phyloP scores from a whole-genome alignment of 2,797 vertebrate genomes.

The Sitta carolinensis region DNA sequence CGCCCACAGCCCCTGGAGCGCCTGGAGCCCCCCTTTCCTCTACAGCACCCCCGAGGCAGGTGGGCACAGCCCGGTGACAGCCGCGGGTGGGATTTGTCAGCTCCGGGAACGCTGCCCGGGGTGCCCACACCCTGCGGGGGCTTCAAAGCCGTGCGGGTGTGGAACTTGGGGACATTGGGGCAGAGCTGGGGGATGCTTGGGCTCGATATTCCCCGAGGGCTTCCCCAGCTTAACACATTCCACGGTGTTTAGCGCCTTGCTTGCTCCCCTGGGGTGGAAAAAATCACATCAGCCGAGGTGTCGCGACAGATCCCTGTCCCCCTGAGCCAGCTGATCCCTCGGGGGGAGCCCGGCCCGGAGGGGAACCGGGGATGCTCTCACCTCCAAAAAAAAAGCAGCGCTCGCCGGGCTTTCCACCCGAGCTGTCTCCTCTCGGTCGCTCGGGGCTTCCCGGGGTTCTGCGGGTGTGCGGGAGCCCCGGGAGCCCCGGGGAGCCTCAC shows the following conservation, averaged over 20 bases:
- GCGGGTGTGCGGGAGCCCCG: fast-evolving
- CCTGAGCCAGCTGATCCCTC: fast-evolving
- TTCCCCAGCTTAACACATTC: background rate
- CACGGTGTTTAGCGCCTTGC: fast-evolving
- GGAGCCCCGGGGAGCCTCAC: too few relatives aligned
- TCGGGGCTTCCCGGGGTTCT: background rate
- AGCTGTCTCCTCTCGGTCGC: background rate
- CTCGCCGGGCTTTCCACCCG: too few relatives aligned
- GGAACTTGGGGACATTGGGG: background rate
- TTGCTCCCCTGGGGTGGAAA: background rate
- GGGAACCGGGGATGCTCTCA: fast-evolving
- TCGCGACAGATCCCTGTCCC: background rate
- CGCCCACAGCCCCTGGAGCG: slow-evolving; percentile 77
- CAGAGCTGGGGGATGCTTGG: fast-evolving
- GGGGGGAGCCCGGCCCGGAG: background rate
- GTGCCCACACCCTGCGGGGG: background rate
- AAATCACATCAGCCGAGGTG: fast-evolving
- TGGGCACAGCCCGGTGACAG: background rate
- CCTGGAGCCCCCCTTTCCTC: slow-evolving; percentile 79
- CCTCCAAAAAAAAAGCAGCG: background rate
- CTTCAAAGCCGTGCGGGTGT: fast-evolving
- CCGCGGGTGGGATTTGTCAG: fast-evolving
- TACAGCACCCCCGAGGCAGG: slow-evolving; percentile 82
- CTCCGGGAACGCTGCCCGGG: too few relatives aligned
- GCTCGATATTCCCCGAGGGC: too few relatives aligned